These are phyloP conservation scores for Lasioglossum malachurum DNA, from an alignment of 2,888 invertebrate genomes.

Conservation along the genomic window DNA sequence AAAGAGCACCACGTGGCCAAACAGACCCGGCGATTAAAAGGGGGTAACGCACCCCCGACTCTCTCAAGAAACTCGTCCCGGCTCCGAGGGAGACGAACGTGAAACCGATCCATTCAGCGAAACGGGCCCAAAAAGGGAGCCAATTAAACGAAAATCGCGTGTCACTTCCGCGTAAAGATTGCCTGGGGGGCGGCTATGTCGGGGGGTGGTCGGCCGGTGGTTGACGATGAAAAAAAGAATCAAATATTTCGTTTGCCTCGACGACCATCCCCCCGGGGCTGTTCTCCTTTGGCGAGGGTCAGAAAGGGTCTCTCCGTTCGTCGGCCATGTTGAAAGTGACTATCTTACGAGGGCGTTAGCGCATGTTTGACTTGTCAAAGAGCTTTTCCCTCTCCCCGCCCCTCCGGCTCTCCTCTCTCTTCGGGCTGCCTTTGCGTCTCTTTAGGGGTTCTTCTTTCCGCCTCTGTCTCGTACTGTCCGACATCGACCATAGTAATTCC, in stretches of 20 bases:
- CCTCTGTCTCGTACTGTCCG: constrained; percentile 62
- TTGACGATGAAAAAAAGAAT: constrained; percentile 31
- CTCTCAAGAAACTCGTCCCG: background rate
- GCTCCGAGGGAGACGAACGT: background rate
- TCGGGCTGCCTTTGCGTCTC: constrained; percentile 62
- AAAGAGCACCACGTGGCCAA: background rate
- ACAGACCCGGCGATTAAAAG: background rate
- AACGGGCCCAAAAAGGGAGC: constrained; percentile 15
- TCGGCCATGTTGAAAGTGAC: constrained; percentile 69
- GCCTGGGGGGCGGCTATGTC: background rate
- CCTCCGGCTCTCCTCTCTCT: constrained; percentile 24
- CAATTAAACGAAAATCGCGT: constrained; percentile 22
- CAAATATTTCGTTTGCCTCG: constrained; percentile 65
- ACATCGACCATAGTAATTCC: constrained; percentile 66
- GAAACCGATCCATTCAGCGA: background rate
- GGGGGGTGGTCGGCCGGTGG: background rate
- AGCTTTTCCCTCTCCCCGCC: constrained; percentile 50
- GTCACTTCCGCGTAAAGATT: constrained; percentile 1
- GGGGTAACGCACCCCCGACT: background rate
- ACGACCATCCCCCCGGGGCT: constrained; percentile 50
- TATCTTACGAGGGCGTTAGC: constrained; percentile 74
- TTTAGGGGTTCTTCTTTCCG: constrained; percentile 61
- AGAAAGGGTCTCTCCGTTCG: constrained; percentile 60
- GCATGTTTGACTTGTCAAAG: constrained; percentile 79
- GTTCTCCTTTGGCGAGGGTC: constrained; percentile 63